These are phyloP conservation scores for Dyspetes luteomarginatus DNA, from an alignment of 2,888 invertebrate genomes.

Conservation along the genomic window DNA sequence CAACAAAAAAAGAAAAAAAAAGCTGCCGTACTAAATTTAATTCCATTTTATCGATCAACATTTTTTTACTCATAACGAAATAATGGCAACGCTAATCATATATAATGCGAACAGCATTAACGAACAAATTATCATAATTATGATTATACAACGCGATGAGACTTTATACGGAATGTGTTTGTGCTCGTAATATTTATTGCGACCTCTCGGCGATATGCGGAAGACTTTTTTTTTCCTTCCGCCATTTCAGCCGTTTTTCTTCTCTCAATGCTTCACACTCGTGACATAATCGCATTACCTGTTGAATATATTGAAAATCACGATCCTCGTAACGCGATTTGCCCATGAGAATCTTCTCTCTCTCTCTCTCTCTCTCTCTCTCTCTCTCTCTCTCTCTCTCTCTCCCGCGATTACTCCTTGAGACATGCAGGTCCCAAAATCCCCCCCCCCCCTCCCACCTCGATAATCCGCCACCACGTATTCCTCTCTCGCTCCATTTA, in stretches of 20 bases:
- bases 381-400: neutral
- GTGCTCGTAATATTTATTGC: neutral
- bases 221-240: neutral
- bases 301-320: conserved; percentile 9
- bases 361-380: neutral
- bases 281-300: neutral
- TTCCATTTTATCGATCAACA: neutral
- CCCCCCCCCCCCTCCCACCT: too few relatives aligned
- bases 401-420: neutral
- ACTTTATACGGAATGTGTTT: too few relatives aligned
- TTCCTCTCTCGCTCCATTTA: conserved; percentile 29
- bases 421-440: too few relatives aligned
- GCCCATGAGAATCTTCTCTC: neutral
- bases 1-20: conserved; percentile 4
- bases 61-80: neutral
- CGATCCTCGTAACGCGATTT: neutral
- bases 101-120: too few relatives aligned
- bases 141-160: too few relatives aligned
- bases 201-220: conserved; percentile 7
- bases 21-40: neutral
- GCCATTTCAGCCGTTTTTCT: conserved; percentile 19
- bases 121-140: too few relatives aligned
- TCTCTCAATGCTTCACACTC: neutral
- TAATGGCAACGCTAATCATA: too few relatives aligned
- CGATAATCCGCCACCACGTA: neutral